These are phyloP conservation scores for Adoxophyes honmai DNA, from an alignment of 1,140 invertebrate genomes.

Conservation along the genomic window DNA sequence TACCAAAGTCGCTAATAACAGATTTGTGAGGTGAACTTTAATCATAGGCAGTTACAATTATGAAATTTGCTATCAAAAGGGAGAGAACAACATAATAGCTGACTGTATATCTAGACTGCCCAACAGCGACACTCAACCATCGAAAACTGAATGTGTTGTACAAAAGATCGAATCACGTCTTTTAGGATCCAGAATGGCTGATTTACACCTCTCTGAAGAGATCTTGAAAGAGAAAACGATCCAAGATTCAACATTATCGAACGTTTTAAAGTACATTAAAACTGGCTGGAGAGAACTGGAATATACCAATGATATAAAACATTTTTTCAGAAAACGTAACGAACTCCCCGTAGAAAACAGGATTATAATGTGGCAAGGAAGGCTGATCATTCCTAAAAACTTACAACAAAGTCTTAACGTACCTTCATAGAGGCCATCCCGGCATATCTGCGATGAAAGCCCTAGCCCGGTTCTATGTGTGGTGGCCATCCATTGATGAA, in stretches of 20 bases:
- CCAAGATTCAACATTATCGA: neutral
- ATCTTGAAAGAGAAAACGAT: neutral
- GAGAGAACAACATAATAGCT: too few species aligned
- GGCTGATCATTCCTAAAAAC: slow-evolving; percentile 34
- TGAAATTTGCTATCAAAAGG: too few species aligned
- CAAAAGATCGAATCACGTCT: neutral
- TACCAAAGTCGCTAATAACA: too few species aligned
- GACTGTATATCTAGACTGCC: too few species aligned
- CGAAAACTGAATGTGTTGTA: too few species aligned
- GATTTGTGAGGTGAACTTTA: too few species aligned
- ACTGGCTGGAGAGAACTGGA: neutral
- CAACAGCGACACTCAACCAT: too few species aligned
- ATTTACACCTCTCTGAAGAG: neutral
- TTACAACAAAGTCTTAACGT: slow-evolving; percentile 32
- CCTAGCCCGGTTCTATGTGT: slow-evolving; percentile 49
- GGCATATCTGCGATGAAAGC: slow-evolving; percentile 68
- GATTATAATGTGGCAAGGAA: slow-evolving; percentile 8
- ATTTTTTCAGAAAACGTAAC: neutral
- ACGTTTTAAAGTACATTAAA: neutral
- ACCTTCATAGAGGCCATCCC: slow-evolving; percentile 61
- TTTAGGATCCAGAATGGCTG: neutral
- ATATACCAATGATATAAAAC: neutral
- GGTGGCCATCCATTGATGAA: slow-evolving; percentile 62
- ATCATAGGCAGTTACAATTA: too few species aligned
- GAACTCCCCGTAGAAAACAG: neutral